phyloP scores from a whole-genome alignment of 2,888 invertebrate species.

The Tenthredo livida region DNA sequence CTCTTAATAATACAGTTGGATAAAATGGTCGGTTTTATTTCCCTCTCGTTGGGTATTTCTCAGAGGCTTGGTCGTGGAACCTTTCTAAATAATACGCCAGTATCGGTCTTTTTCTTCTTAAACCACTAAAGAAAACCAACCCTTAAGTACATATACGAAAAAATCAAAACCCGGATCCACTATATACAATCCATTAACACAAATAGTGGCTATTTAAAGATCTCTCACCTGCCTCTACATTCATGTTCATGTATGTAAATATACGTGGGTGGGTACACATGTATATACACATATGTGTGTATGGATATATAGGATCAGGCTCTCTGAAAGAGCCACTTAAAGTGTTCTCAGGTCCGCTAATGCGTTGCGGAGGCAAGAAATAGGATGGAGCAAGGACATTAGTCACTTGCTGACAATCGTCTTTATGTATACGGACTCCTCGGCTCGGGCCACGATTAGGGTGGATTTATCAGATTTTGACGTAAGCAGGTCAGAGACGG shows the following conservation, averaged over 20 bases:
- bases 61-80: background rate
- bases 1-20: slow-evolving; percentile 14
- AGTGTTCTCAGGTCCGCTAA: slow-evolving; percentile 55
- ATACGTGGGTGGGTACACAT: background rate
- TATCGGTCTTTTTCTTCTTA: background rate
- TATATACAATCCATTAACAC: slow-evolving; percentile 4
- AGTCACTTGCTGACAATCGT: slow-evolving; percentile 58
- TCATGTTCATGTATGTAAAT: background rate
- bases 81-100: background rate
- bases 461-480: slow-evolving; percentile 54
- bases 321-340: slow-evolving; percentile 61
- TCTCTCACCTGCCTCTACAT: slow-evolving; percentile 11
- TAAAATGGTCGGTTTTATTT: background rate
- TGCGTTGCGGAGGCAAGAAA: slow-evolving; percentile 58
- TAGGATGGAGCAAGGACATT: slow-evolving; percentile 58
- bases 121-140: background rate
- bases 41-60: background rate
- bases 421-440: slow-evolving; percentile 32
- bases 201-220: background rate
- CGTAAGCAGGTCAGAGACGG: slow-evolving; percentile 50
- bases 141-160: background rate
- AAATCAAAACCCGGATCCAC: background rate
- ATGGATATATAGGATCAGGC: background rate
- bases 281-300: background rate
- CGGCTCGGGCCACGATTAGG: slow-evolving; percentile 47